A percentile compares a stretch with the other conserved stretches of the same genome.
Evolutionary conservation across 2,797 vertebrate genomes (phyloP).

Genomic region (Alauda arvensis): DNA sequence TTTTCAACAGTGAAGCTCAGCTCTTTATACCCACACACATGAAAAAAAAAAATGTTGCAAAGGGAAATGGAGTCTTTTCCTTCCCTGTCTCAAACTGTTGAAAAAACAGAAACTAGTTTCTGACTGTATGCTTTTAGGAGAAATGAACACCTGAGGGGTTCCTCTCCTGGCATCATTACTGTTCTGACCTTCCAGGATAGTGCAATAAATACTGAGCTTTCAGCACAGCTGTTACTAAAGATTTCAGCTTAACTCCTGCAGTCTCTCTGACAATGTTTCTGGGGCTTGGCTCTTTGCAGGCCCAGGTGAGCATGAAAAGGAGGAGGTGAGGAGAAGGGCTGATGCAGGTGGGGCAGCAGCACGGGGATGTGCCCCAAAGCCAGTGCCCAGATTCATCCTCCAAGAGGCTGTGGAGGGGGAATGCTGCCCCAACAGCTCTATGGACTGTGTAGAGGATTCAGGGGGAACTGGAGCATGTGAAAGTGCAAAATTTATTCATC

Average conservation of each 20-base stretch:
- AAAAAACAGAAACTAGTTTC: not conserved
- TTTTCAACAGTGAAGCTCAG: not conserved
- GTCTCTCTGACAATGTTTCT: not conserved
- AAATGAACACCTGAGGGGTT: not conserved
- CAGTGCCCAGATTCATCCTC: not conserved
- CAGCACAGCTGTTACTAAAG: not conserved
- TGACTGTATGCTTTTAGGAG: not conserved
- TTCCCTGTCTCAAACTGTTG: not conserved
- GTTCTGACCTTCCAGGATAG: not conserved
- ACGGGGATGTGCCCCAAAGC: not conserved
- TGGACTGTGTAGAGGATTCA: accelerated
- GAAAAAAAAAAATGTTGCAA: not conserved
- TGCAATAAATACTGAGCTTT: not conserved
- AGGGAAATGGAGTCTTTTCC: not conserved
- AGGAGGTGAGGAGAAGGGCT: not conserved
- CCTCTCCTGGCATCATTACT: accelerated
- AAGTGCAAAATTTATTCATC: not conserved
- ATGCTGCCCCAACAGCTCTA: not conserved
- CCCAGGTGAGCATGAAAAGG: not conserved
- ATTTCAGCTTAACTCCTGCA: not conserved
- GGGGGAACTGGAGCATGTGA: accelerated
- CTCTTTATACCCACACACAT: not conserved
- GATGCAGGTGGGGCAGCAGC: not conserved
- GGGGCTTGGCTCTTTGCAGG: not conserved
- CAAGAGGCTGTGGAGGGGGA: accelerated